Evolutionary conservation across 1,140 invertebrate genomes (phyloP).

Genomic region (Triops longicaudatus): DNA sequence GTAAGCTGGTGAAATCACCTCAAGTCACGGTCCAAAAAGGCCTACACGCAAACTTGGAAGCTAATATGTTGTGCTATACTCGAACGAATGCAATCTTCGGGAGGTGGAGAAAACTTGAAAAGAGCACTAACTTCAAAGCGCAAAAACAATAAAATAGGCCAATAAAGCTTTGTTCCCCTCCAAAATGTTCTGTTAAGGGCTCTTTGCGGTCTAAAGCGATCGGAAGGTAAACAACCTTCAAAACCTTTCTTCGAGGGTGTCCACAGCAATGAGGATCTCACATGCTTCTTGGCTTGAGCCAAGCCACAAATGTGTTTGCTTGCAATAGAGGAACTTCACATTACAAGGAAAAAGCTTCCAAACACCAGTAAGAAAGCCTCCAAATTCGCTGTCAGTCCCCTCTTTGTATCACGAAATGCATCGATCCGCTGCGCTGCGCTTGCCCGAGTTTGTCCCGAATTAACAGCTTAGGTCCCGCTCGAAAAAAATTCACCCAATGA

Average conservation of each 20-base stretch:
- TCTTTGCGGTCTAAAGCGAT: too few relatives aligned
- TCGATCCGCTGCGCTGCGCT: conserved; percentile 13
- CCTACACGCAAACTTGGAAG: neutral
- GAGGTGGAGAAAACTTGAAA: neutral
- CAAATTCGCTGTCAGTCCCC: neutral
- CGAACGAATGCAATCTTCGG: neutral
- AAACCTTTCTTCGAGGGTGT: neutral
- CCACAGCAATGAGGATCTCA: neutral
- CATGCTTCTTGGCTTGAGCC: neutral
- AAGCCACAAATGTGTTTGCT: neutral
- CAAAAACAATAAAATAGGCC: too few relatives aligned
- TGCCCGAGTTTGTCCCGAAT: conserved; percentile 1
- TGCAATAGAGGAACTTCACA: neutral
- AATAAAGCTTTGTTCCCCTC: too few relatives aligned
- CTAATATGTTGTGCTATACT: too few relatives aligned
- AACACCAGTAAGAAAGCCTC: too few relatives aligned
- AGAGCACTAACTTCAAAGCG: neutral
- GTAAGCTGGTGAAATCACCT: neutral
- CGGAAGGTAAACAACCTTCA: neutral
- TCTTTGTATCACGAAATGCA: conserved; percentile 4
- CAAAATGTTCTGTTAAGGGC: too few relatives aligned
- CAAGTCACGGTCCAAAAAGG: neutral
- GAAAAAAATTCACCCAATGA: too few relatives aligned
- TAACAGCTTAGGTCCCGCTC: neutral
- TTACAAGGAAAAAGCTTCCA: neutral